Evolutionary conservation across 2,113 vertebrate genomes (phyloP), one percentile per base, ranked within the genome.

Genomic region (Semicossyphus pulcher): DNA sequence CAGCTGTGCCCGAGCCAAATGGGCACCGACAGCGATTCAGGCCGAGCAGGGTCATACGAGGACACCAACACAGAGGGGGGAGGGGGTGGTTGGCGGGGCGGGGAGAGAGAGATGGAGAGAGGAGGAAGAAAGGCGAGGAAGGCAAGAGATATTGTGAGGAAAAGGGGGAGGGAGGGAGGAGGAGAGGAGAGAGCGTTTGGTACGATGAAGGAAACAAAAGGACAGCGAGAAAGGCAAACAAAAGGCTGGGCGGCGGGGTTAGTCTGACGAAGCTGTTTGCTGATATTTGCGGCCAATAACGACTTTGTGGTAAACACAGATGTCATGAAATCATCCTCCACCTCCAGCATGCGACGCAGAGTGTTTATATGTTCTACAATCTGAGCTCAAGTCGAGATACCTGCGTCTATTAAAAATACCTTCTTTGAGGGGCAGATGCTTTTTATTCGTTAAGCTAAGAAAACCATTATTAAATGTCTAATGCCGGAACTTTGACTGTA

Each of bases 1-100:
- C 84, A 88, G 87, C 89, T 88, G 89, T 87, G 81, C 79, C 81
- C 39, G 42, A 78, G 80, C 81, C 72, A 72, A 78, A 80, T 44
- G 74, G 80, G 85, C 83, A 88, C 70, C 37, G 72, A 66, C 59
- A 68, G 74, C 45, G 37, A 78, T 74, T 81, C 77, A 84, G 80
- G 60, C 79, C 74, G n/a, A 60, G 80, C 70, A 45, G 81, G 89
- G 89, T 90, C 89, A 88, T 59, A 68, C 41, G 89, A 90, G 91
- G 91, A 92, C 86, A 89, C 65, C 7, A 61, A 61, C 72, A 58
- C 37, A 16, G 73, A 47, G 52, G 51, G 11, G n/a, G 42, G 51
- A 18, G 10, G 21, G 26, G 53, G 45, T 26, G 29, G 48, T 18
- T 54, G 59, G 42, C 1, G 16, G 45, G 54, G 72, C 11, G 31